These are phyloP conservation scores for Anadara kagoshimensis DNA, from an alignment of 1,140 invertebrate genomes.

Conservation along the genomic window DNA sequence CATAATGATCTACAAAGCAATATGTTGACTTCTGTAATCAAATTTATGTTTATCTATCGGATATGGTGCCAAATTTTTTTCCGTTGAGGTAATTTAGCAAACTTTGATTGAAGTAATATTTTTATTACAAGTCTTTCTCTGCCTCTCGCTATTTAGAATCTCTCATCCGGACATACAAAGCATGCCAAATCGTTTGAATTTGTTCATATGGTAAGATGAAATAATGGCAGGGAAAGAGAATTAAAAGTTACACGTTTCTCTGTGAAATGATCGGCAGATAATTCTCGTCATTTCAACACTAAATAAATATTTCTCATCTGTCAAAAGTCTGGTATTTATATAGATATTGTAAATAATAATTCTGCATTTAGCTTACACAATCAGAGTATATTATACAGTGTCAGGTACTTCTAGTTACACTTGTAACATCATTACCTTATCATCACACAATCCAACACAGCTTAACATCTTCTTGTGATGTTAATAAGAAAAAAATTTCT, in stretches of 20 bases:
- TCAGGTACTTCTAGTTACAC: too few relatives aligned
- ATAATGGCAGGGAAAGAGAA: conserved; percentile 20
- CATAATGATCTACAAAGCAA: conserved; percentile 10
- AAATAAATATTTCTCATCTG: too few relatives aligned
- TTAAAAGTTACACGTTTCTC: background rate
- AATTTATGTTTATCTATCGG: conserved; percentile 22
- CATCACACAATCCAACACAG: too few relatives aligned
- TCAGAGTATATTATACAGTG: too few relatives aligned
- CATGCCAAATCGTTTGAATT: conserved; percentile 33
- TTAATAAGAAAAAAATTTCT: too few relatives aligned
- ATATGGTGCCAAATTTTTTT: conserved; percentile 26
- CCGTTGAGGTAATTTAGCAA: background rate
- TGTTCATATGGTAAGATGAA: conserved; percentile 31
- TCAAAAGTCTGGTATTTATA: too few relatives aligned
- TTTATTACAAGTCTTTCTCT: conserved; percentile 12
- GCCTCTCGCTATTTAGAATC: conserved; percentile 19
- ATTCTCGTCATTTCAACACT: too few relatives aligned
- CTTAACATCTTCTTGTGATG: too few relatives aligned
- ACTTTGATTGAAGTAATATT: conserved; percentile 1
- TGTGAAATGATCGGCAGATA: too few relatives aligned
- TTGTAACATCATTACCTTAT: too few relatives aligned
- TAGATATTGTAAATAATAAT: too few relatives aligned
- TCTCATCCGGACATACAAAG: conserved; percentile 27
- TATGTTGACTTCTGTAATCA: background rate
- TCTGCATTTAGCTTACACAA: too few relatives aligned